Evolutionary conservation across 2,113 vertebrate species (phyloP).

Genomic region (Alethe diademata): DNA sequence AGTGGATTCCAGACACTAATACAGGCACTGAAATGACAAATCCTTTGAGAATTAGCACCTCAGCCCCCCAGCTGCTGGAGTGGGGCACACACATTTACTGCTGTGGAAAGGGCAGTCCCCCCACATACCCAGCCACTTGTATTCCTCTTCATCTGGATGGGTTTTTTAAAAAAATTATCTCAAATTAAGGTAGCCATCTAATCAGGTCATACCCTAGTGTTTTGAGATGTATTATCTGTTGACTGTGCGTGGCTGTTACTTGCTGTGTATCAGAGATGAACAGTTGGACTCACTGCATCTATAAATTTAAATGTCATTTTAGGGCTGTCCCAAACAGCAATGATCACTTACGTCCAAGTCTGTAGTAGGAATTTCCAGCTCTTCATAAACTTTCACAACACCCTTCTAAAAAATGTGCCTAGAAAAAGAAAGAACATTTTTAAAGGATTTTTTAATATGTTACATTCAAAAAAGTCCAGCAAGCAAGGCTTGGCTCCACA

Average conservation of each 20-base stretch:
- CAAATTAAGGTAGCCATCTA: not conserved
- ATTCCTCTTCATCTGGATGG: not conserved
- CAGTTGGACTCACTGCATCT: not conserved
- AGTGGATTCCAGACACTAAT: not conserved
- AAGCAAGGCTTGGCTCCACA: not conserved
- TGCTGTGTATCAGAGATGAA: not conserved
- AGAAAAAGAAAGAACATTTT: not conserved
- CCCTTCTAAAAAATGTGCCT: not conserved
- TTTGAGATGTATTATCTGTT: not conserved
- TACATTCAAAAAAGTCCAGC: not conserved
- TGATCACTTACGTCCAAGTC: not conserved
- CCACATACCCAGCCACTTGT: too few relatives aligned
- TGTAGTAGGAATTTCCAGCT: not conserved
- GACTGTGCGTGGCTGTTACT: not conserved
- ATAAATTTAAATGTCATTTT: not conserved
- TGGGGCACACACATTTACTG: not conserved
- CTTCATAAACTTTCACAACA: not conserved
- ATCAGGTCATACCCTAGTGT: not conserved
- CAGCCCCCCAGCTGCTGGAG: not conserved
- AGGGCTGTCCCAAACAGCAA: not conserved
- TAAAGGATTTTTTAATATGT: not conserved
- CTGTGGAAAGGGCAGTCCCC: not conserved
- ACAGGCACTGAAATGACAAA: not conserved
- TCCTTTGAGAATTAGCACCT: not conserved
- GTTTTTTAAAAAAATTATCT: fast-evolving